Conservation (phyloP, 2,113 vertebrate species). For the Pao palembangensis region DNA sequence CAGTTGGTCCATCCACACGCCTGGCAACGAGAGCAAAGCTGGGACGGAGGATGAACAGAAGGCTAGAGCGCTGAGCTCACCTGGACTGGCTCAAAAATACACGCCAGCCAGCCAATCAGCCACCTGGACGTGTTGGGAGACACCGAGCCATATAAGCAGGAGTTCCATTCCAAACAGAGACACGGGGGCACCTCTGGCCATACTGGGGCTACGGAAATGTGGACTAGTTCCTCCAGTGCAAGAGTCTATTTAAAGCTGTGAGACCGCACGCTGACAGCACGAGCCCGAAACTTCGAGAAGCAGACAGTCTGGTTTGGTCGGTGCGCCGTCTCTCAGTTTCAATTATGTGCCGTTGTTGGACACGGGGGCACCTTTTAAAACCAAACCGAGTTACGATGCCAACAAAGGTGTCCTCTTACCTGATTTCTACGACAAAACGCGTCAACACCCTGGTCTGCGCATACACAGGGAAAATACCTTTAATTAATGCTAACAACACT, state of each 20-base stretch:
- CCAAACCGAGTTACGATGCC: neutral
- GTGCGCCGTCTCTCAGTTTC: neutral
- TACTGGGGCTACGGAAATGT: neutral
- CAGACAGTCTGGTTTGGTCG: constrained; percentile 34
- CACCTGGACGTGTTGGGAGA: too few species aligned
- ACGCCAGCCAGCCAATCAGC: too few species aligned
- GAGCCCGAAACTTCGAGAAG: constrained; percentile 23
- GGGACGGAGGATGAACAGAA: constrained; percentile 5
- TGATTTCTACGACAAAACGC: neutral
- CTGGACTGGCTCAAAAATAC: constrained; percentile 14
- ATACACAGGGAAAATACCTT: neutral
- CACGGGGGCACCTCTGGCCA: too few species aligned
- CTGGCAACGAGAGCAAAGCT: constrained; percentile 28
- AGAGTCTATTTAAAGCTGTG: constrained; percentile 3
- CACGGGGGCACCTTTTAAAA: constrained; percentile 9
- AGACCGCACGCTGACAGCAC: constrained; percentile 8
- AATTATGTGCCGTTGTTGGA: constrained; percentile 4
- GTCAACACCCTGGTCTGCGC: neutral
- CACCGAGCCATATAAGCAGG: too few species aligned
- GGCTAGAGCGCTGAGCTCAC: constrained; percentile 1
- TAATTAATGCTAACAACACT: neutral
- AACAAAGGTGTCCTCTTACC: neutral
- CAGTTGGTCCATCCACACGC: constrained; percentile 30
- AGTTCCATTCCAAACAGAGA: too few species aligned
- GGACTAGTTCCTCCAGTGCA: neutral